Percentiles rank a stretch among this genome's conserved stretches.
Conservation (phyloP, 2,888 invertebrate genomes). For the Abscondita cerata region DNA sequence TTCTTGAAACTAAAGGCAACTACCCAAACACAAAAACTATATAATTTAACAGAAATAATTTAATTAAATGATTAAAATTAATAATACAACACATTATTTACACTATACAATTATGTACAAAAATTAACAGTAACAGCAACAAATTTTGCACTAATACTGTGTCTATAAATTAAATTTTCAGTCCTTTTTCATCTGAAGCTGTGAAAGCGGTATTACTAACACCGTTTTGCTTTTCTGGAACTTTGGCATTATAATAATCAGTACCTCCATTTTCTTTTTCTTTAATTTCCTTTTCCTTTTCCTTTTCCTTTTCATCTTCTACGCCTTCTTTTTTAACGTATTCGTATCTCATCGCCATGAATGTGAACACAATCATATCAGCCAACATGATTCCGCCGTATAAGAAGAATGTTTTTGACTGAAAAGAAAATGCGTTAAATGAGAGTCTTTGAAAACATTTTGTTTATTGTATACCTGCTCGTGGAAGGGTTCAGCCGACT, state of each 20-base stretch:
- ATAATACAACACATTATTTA: constrained; percentile 7
- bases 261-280: constrained; percentile 17
- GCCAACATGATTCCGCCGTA: constrained; percentile 86
- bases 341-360: constrained; percentile 81
- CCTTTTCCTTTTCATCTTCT: constrained; percentile 50
- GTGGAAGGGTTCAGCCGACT: constrained; percentile 77
- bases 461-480: constrained; percentile 68
- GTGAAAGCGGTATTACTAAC: constrained; percentile 33
- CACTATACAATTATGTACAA: constrained; percentile 11
- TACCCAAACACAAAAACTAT: too few relatives aligned
- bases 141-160: background rate
- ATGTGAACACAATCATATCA: constrained; percentile 82
- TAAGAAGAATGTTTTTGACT: constrained; percentile 87
- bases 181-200: constrained; percentile 20
- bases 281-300: constrained; percentile 53
- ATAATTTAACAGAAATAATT: constrained; percentile 1
- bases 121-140: background rate
- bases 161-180: constrained; percentile 2
- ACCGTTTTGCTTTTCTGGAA: constrained; percentile 28
- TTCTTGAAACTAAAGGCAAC: too few relatives aligned
- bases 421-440: constrained; percentile 40
- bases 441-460: background rate
- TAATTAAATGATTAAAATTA: constrained; percentile 4
- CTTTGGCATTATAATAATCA: background rate
- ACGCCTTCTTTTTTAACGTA: constrained; percentile 64